Percentiles rank a stretch among this genome's conserved stretches.
Evolutionary conservation across 2,797 vertebrate species (phyloP).

Genomic region (Pangasius larnaudii): DNA sequence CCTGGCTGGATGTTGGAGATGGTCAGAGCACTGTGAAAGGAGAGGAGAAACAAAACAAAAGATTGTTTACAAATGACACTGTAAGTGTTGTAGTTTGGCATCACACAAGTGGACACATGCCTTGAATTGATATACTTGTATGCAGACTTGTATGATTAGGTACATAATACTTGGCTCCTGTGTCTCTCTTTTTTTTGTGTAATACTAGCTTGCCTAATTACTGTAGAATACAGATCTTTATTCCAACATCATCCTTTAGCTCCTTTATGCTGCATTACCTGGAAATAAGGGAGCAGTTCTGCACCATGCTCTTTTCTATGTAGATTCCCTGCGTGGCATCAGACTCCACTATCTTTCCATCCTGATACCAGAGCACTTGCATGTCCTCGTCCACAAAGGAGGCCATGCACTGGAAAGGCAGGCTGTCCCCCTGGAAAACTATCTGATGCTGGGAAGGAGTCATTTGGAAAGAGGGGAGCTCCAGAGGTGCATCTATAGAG

Average conservation of each 20-base stretch:
- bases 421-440: slow-evolving; percentile 95
- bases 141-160: not conserved
- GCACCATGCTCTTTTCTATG: slow-evolving; percentile 94
- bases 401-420: slow-evolving; percentile 96
- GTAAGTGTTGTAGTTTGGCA: not conserved
- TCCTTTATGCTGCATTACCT: slow-evolving; percentile 75
- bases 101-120: not conserved
- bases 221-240: not conserved
- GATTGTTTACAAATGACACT: not conserved
- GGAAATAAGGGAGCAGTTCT: slow-evolving; percentile 95
- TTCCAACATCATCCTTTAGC: not conserved
- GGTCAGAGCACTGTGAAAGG: slow-evolving; percentile 85
- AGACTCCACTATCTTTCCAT: slow-evolving; percentile 89
- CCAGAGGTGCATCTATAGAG: slow-evolving; percentile 86
- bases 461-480: slow-evolving; percentile 95
- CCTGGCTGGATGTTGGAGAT: slow-evolving; percentile 97
- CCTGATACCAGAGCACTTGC: slow-evolving; percentile 97
- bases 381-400: slow-evolving; percentile 95
- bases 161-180: not conserved
- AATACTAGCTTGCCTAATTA: not conserved
- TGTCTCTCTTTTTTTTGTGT: not conserved
- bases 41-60: not conserved
- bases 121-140: not conserved
- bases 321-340: slow-evolving; percentile 92
- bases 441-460: slow-evolving; percentile 95